Evolutionary conservation across 2,113 vertebrate genomes (phyloP), one percentile per base, ranked within the genome.

Genomic region (Oriolus oriolus): DNA sequence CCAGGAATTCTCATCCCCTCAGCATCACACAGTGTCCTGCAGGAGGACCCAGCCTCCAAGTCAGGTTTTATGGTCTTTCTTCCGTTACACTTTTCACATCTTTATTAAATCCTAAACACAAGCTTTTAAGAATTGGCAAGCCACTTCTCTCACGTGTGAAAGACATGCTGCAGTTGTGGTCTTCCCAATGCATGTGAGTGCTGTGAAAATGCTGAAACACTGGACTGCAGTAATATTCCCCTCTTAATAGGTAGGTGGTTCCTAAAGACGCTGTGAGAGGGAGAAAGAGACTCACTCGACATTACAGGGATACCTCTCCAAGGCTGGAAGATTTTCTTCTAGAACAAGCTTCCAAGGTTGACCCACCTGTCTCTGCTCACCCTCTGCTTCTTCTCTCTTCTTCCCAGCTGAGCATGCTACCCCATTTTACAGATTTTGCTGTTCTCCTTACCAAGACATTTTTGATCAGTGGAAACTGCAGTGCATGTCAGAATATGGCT

Each of bases 21-120:
- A 21, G 6, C 2, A 5, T 23, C 59, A 74, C 19, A n/a, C 12
- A 31, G 15, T 0, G 0, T 23, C 44, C 65, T 54, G 47, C 28
- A 50, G 56, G 24, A 93, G 15, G 28, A 23, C n/a, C 31, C 52
- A 66, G 44, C 20, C 69, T 57, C 23, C 44, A 41, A 37, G 31
- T 20, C 31, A 57, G 45, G n/a, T 69, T 89, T 89, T 49, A 49
- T 20, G 22, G 21, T 60, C 54, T 74, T 24, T 33, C 59, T 66
- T 70, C 50, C 70, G 24, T 53, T 79, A 52, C 26, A 47, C 9
- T 11, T 11, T 59, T 49, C 35, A 30, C 1, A 5, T 52, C n/a
- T 73, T 69, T 53, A 28, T 39, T 45, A 63, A 90, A 75, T 52
- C 60, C 44, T 82, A 66, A 93, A 66, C 21, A 30, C 13, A 50